These are phyloP conservation scores for Cerceris ruficornis DNA, from an alignment of 2,888 invertebrate species.

Conservation along the genomic window DNA sequence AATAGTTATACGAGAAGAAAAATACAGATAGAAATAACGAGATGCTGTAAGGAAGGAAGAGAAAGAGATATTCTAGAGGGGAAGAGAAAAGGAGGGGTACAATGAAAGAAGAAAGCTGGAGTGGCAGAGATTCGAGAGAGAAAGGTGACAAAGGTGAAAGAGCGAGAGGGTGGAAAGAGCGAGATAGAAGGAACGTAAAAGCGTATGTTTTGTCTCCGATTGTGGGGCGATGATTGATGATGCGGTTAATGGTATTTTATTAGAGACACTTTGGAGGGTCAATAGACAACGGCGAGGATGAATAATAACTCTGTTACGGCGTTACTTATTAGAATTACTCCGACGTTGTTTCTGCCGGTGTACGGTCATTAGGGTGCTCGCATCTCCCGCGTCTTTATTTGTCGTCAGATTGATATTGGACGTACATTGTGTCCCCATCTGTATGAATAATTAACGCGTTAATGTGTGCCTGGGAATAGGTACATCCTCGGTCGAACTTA, in stretches of 20 bases:
- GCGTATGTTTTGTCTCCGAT: slow-evolving; percentile 72
- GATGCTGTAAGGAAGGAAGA: too few relatives aligned
- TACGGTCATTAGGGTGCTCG: slow-evolving; percentile 52
- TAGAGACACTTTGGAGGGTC: slow-evolving; percentile 74
- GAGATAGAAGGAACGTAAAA: slow-evolving; percentile 50
- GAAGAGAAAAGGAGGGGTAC: too few relatives aligned
- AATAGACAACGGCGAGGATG: slow-evolving; percentile 70
- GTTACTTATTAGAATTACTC: slow-evolving; percentile 69
- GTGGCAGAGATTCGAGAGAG: too few relatives aligned
- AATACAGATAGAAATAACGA: too few relatives aligned
- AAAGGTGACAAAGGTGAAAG: neutral
- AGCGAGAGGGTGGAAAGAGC: slow-evolving; percentile 2
- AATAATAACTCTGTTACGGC: slow-evolving; percentile 71
- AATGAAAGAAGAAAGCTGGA: too few relatives aligned
- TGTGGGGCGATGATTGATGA: slow-evolving; percentile 74
- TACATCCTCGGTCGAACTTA: neutral
- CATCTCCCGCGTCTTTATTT: slow-evolving; percentile 49
- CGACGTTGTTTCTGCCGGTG: slow-evolving; percentile 55
- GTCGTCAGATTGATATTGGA: slow-evolving; percentile 6
- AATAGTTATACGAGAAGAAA: too few relatives aligned
- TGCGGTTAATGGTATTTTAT: slow-evolving; percentile 76
- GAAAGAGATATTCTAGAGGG: too few relatives aligned
- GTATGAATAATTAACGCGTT: slow-evolving; percentile 48
- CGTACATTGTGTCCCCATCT: slow-evolving; percentile 11
- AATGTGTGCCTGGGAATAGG: slow-evolving; percentile 10